Evolutionary conservation across 2,797 vertebrate species (phyloP), one percentile per base, ranked within the genome.

Genomic region (Clarias fuscus): DNA sequence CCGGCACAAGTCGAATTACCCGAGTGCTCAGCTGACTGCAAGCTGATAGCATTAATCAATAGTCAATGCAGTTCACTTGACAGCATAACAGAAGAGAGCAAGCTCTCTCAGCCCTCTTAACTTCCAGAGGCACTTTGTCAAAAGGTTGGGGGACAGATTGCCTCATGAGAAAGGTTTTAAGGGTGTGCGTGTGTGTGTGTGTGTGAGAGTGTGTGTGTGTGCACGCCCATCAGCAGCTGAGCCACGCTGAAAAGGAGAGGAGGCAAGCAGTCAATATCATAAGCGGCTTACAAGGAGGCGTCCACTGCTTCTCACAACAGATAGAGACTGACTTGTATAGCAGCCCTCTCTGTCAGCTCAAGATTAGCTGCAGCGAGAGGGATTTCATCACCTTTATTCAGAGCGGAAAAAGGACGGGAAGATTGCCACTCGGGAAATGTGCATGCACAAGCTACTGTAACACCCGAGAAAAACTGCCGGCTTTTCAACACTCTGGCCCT

Each of bases 351-450:
- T 91, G 90, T 91, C 90, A 90, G 87, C 86, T 87, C 86, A 88
- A 91, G 90, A 91, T 91, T 91, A 91, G 90, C 89, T 79, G 83
- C 90, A 88, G 86, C 90, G 86, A 90, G 90, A 88, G 89, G 90
- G 89, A 91, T 91, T 91, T 91, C 88, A 89, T 90, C 89, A 90
- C 90, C 89, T 91, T 91, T 89, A 91, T 90, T 90, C 89, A 89
- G 87, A 90, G 89, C 89, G 85, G 88, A 90, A 91, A 91, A 90
- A 89, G 87, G 86, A 88, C 84, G 68, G 83, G 88, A 87, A 90
- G 90, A 91, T 91, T 91, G 90, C 89, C 89, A 89, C 87, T 91
- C 86, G 88, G 90, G 87, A 88, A 90, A 91, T 90, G 90, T 91
- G 90, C 89, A 88, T 90, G 89, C 90, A 90, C 89, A 90, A 90